Conservation (phyloP, 2,888 invertebrate genomes). For the Polyploca ridens region DNA sequence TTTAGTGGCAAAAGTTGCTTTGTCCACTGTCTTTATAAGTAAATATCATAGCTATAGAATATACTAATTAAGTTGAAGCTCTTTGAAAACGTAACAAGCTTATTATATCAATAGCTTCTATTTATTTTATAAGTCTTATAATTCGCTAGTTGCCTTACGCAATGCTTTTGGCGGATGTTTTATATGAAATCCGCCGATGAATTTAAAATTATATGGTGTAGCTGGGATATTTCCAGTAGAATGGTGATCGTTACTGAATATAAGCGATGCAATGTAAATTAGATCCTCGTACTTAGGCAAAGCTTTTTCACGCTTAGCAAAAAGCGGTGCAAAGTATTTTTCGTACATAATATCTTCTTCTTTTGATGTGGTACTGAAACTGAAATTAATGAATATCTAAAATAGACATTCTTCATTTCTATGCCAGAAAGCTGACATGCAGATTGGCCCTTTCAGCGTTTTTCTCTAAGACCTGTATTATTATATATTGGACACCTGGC, state of each 20-base stretch:
- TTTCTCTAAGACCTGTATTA: no score
- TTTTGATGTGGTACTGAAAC: slow-evolving; percentile 23
- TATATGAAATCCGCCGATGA: slow-evolving; percentile 62
- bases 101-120: no score
- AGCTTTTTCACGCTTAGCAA: slow-evolving; percentile 39
- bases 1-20: not conserved
- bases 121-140: not conserved
- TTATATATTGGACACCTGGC: no score
- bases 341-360: slow-evolving; percentile 37
- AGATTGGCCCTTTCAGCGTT: no score
- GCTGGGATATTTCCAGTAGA: slow-evolving; percentile 45
- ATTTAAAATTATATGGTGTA: slow-evolving; percentile 56
- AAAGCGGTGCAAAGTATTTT: slow-evolving; percentile 38
- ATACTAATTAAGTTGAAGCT: no score
- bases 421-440: no score
- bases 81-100: no score
- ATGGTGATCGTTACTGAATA: slow-evolving; percentile 60
- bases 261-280: slow-evolving; percentile 54
- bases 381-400: slow-evolving; percentile 11
- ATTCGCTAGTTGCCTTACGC: slow-evolving; percentile 47
- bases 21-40: not conserved
- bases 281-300: slow-evolving; percentile 45
- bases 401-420: no score
- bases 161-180: slow-evolving; percentile 49
- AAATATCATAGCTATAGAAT: no score